Evolutionary conservation across 2,888 invertebrate genomes (phyloP).

Genomic region (Dexiosoma caninum): DNA sequence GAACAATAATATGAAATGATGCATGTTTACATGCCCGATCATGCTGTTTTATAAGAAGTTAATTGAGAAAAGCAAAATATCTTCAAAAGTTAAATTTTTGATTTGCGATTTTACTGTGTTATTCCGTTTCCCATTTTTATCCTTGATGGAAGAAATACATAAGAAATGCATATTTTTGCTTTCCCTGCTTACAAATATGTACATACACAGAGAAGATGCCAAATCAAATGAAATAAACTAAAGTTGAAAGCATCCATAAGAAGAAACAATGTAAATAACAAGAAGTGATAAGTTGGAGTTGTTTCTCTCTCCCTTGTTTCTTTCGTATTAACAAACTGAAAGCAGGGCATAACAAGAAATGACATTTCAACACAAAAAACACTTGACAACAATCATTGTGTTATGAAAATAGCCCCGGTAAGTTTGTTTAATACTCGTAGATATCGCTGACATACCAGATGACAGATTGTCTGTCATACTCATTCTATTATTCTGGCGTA

Average conservation of each 20-base stretch:
- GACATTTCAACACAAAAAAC: slow-evolving; percentile 44
- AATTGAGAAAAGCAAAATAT: no score
- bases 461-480: slow-evolving; percentile 2
- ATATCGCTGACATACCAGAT: neutral
- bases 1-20: no score
- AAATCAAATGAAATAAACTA: slow-evolving; percentile 50
- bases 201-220: neutral
- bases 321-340: neutral
- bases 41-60: no score
- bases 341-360: slow-evolving; percentile 23
- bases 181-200: neutral
- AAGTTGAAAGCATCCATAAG: neutral
- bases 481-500: neutral
- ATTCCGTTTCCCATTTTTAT: no score
- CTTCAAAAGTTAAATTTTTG: no score
- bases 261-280: no score
- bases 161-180: no score
- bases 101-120: no score
- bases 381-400: slow-evolving; percentile 32
- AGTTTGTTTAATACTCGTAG: slow-evolving; percentile 3
- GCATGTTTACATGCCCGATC: no score
- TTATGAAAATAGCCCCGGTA: neutral
- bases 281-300: no score
- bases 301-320: neutral
- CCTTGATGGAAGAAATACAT: no score